Percentiles rank a stretch among this genome's conserved stretches.
Conservation (phyloP, 2,113 vertebrate species). For the Formicarius rufipectus region DNA sequence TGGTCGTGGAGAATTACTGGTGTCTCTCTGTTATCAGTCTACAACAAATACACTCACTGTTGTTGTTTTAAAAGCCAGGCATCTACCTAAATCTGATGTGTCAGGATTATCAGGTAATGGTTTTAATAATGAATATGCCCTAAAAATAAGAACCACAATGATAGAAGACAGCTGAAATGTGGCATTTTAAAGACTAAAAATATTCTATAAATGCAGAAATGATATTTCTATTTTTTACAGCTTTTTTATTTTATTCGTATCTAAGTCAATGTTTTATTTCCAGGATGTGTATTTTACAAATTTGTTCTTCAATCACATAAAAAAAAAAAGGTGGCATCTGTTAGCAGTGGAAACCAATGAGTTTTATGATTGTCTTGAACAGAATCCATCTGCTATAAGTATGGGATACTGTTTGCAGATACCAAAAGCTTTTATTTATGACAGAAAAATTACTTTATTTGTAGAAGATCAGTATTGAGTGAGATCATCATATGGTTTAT, state of each 20-base stretch:
- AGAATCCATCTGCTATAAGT: not conserved
- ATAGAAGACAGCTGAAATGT: not conserved
- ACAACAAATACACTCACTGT: slow-evolving; percentile 95
- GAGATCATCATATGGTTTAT: not conserved
- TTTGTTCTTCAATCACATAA: not conserved
- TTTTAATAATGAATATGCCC: not conserved
- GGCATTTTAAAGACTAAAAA: not conserved
- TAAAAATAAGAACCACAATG: not conserved
- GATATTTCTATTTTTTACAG: not conserved
- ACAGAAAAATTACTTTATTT: not conserved
- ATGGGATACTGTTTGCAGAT: not conserved
- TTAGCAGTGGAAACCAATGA: not conserved
- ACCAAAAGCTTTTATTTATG: not conserved
- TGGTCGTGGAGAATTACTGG: slow-evolving; percentile 90
- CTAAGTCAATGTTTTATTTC: not conserved
- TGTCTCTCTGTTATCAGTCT: slow-evolving; percentile 97
- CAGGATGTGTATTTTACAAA: not conserved
- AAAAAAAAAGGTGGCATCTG: not conserved
- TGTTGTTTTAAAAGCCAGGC: slow-evolving; percentile 95
- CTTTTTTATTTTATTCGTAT: not conserved
- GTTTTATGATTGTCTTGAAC: not conserved
- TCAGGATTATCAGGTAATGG: slow-evolving; percentile 88
- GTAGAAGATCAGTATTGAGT: not conserved
- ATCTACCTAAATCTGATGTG: slow-evolving; percentile 89
- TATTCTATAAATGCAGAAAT: not conserved